phyloP scores from a whole-genome alignment of 1,140 invertebrate genomes.

The Batillaria attramentaria region DNA sequence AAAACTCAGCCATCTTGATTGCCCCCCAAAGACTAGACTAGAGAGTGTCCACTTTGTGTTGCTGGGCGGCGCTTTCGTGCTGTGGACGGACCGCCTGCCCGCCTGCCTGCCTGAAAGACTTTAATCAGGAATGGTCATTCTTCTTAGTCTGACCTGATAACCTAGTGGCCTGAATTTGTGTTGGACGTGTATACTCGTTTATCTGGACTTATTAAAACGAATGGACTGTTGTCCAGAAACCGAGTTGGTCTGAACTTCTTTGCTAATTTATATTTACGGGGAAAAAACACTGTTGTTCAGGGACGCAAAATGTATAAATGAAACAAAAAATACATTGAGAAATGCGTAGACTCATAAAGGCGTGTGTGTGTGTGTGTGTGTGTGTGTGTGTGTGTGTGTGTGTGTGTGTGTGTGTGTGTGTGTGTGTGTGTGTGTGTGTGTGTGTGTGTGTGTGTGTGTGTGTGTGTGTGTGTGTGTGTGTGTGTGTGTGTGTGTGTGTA shows the following conservation, averaged over 20 bases:
- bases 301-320: not conserved
- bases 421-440: constrained; percentile 20
- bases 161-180: not conserved
- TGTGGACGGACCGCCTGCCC: too few species aligned
- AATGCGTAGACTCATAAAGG: not conserved
- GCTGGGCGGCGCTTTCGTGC: too few species aligned
- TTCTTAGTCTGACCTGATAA: too few species aligned
- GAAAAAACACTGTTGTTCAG: too few species aligned
- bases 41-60: too few species aligned
- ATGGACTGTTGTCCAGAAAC: not conserved
- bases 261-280: too few species aligned
- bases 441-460: constrained; percentile 21
- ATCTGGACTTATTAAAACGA: not conserved
- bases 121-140: too few species aligned
- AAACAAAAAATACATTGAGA: not conserved
- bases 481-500: not conserved
- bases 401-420: constrained; percentile 17
- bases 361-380: not conserved
- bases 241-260: not conserved
- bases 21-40: too few species aligned
- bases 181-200: not conserved
- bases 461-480: constrained; percentile 23
- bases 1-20: too few species aligned
- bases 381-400: not conserved
- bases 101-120: too few species aligned